phyloP scores from a whole-genome alignment of 2,888 invertebrate genomes.

The Melikaiella ostensackeni region DNA sequence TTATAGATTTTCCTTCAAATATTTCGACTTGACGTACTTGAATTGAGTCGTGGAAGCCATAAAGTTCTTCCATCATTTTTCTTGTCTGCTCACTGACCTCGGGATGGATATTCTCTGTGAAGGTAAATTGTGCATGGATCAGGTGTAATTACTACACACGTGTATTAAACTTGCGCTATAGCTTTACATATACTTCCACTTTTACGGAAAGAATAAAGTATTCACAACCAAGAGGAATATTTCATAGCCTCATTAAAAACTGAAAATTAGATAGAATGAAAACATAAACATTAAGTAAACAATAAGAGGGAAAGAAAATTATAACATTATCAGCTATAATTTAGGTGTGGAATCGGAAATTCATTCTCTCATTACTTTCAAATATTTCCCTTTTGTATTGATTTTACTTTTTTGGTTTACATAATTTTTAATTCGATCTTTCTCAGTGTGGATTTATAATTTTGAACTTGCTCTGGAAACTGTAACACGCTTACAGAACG shows the following conservation, averaged over 20 bases:
- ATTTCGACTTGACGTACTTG: neutral
- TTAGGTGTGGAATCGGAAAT: neutral
- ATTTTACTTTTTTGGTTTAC: neutral
- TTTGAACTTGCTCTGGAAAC: neutral
- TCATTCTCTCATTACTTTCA: no score
- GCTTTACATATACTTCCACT: neutral
- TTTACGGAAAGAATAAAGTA: neutral
- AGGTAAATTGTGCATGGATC: slow-evolving; percentile 1
- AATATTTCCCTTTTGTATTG: neutral
- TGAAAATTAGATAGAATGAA: neutral
- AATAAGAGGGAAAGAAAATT: neutral
- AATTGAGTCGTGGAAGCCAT: neutral
- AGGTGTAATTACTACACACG: neutral
- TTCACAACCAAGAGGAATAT: neutral
- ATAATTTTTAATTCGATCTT: neutral
- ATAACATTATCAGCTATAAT: neutral
- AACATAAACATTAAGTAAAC: neutral
- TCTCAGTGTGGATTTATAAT: no score
- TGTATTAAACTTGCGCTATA: neutral
- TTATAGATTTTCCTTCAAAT: neutral
- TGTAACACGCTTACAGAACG: neutral
- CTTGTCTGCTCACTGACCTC: neutral
- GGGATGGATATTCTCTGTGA: neutral
- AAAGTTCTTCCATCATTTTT: neutral
- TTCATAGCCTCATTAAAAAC: neutral